phyloP scores from a whole-genome alignment of 2,113 vertebrate genomes.

The Apeltes quadracus region DNA sequence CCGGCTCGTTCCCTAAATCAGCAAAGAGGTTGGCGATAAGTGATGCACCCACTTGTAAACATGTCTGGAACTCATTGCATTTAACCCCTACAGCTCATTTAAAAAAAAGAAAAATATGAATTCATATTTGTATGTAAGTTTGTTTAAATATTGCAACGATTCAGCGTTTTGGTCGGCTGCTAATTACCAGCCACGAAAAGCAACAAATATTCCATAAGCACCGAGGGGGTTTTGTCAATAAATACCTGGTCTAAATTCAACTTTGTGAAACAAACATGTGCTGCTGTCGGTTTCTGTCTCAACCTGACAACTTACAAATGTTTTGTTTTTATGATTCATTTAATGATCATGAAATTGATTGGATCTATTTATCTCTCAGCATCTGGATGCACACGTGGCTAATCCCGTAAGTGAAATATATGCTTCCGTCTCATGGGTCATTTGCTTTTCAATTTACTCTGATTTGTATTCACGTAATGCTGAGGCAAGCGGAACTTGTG shows the following conservation, averaged over 20 bases:
- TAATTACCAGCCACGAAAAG: constrained; percentile 7
- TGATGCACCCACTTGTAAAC: constrained; percentile 8
- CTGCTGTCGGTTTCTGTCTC: background rate
- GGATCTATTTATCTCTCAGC: constrained; percentile 35
- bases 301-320: constrained; percentile 23
- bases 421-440: constrained; percentile 17
- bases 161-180: background rate
- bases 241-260: background rate
- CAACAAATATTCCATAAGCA: background rate
- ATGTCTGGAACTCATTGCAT: constrained; percentile 11
- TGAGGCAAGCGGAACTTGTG: constrained; percentile 7
- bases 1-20: background rate
- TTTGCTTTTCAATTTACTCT: constrained; percentile 43
- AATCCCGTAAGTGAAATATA: constrained; percentile 16
- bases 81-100: background rate
- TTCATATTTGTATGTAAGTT: background rate
- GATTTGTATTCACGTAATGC: constrained; percentile 37
- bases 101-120: too few species aligned
- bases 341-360: constrained; percentile 43
- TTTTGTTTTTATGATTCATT: constrained; percentile 9
- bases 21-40: constrained; percentile 20
- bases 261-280: constrained; percentile 1
- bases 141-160: constrained; percentile 2
- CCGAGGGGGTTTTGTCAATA: background rate
- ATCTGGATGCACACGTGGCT: constrained; percentile 38